phyloP scores from a whole-genome alignment of 2,888 invertebrate species.

The Ypsolopha scabrella region DNA sequence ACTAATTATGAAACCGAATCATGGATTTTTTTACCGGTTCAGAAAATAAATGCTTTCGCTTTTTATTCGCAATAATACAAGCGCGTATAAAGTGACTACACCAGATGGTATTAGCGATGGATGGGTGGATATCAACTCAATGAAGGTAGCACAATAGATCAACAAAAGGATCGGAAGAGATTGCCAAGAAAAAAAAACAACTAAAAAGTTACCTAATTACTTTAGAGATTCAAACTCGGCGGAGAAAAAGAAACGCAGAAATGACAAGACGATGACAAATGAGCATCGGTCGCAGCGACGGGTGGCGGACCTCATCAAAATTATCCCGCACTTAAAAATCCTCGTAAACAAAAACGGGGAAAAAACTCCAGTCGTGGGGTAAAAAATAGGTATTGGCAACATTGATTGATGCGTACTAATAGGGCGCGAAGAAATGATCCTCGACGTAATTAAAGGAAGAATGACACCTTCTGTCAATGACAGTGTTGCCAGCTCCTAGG shows the following conservation, averaged over 20 bases:
- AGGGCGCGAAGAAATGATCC: conserved; percentile 69
- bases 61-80: no score
- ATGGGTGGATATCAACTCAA: background rate
- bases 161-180: background rate
- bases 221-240: conserved; percentile 56
- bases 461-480: conserved; percentile 67
- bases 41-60: no score
- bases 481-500: conserved; percentile 48
- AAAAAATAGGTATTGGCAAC: conserved; percentile 71
- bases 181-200: conserved; percentile 34
- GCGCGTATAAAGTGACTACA: no score
- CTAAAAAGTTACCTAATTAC: conserved; percentile 66
- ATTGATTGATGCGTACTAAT: conserved; percentile 71
- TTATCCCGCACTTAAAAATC: conserved; percentile 70
- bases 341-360: conserved; percentile 66
- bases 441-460: conserved; percentile 63
- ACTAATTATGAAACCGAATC: conserved; percentile 19
- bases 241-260: conserved; percentile 59
- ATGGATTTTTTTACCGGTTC: background rate
- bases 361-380: conserved; percentile 52
- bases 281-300: conserved; percentile 62
- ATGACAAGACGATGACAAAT: conserved; percentile 72
- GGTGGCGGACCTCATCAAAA: conserved; percentile 69
- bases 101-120: background rate
- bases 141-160: background rate